Conservation (phyloP, 2,797 vertebrate species). For the Toxotes lorentzi region DNA sequence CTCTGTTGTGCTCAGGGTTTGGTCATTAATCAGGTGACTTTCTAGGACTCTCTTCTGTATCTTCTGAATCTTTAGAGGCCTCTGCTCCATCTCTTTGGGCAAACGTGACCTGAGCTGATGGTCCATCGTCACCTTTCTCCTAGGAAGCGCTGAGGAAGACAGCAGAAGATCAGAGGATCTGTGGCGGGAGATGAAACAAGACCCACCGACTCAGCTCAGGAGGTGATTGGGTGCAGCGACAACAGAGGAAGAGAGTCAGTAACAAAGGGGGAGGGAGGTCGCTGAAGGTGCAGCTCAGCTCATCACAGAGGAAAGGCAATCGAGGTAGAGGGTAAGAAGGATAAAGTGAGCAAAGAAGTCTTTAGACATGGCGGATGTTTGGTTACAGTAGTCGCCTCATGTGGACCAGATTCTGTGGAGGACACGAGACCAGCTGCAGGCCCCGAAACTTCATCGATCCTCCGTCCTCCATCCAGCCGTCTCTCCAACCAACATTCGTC, state of each 20-base stretch:
- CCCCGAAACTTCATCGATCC: background rate
- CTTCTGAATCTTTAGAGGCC: background rate
- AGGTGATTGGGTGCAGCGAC: constrained; percentile 55
- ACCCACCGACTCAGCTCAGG: background rate
- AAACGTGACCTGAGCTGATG: too few species aligned
- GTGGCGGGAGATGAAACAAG: constrained; percentile 37
- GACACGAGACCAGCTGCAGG: constrained; percentile 37
- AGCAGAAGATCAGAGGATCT: background rate
- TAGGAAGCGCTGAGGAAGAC: background rate
- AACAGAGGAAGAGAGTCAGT: constrained; percentile 7
- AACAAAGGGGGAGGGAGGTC: background rate
- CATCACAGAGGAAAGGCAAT: background rate
- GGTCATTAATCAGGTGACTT: background rate
- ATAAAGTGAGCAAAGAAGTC: background rate
- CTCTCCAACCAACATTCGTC: background rate
- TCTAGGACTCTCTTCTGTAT: background rate
- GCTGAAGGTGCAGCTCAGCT: constrained; percentile 31
- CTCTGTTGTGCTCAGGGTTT: background rate
- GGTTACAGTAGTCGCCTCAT: constrained; percentile 33
- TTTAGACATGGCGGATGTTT: constrained; percentile 49
- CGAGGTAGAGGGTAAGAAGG: background rate
- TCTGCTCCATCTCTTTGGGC: background rate
- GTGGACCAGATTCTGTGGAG: constrained; percentile 34
- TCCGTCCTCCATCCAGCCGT: background rate
- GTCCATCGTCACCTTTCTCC: background rate